Evolutionary conservation across 2,888 invertebrate species (phyloP).

Genomic region (Lithophane ornitopus): DNA sequence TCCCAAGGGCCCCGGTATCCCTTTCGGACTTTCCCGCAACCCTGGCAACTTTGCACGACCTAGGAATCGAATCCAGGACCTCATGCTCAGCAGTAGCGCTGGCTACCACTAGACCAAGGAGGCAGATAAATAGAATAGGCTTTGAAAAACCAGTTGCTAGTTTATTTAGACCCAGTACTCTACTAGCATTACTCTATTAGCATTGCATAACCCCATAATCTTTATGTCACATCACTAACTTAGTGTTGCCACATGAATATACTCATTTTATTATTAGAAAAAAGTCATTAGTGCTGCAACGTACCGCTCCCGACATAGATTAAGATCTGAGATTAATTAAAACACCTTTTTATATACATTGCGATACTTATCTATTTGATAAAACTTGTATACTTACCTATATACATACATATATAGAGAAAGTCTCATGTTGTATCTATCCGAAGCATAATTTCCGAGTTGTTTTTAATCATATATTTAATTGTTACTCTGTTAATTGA

Average conservation of each 20-base stretch:
- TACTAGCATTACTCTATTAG: conserved; percentile 4
- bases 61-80: too few relatives aligned
- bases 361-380: conserved; percentile 44
- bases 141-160: too few relatives aligned
- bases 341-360: conserved; percentile 52
- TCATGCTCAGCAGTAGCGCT: too few relatives aligned
- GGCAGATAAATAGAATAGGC: too few relatives aligned
- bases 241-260: conserved; percentile 32
- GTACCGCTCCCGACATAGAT: conserved; percentile 40
- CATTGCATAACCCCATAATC: conserved; percentile 21
- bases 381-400: conserved; percentile 32
- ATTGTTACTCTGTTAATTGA: conserved; percentile 17
- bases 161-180: conserved; percentile 1
- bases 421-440: conserved; percentile 21
- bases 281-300: conserved; percentile 43
- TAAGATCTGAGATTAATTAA: conserved; percentile 60
- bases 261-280: conserved; percentile 41
- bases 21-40: too few relatives aligned
- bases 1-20: too few relatives aligned
- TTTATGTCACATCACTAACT: conserved; percentile 24
- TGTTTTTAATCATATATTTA: conserved; percentile 12
- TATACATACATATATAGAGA: not conserved
- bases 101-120: too few relatives aligned
- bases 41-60: too few relatives aligned
- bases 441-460: not conserved